These are phyloP conservation scores for Galbula dea DNA, from an alignment of 2,113 vertebrate species.

Conservation along the genomic window DNA sequence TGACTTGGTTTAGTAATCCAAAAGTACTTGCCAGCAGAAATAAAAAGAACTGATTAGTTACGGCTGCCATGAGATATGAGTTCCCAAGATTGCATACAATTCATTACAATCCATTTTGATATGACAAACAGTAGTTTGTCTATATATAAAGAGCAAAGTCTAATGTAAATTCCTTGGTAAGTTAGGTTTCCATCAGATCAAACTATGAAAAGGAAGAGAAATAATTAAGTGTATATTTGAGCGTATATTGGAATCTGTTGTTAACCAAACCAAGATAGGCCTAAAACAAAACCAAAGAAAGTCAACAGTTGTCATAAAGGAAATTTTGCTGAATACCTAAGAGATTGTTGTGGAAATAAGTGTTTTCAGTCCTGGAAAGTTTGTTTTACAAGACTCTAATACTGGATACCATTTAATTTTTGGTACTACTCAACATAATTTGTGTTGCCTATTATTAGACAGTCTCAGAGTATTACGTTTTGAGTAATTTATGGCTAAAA, in stretches of 20 bases:
- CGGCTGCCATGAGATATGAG: background rate
- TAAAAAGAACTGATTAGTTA: background rate
- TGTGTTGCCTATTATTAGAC: background rate
- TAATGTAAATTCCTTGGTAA: background rate
- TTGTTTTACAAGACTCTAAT: background rate
- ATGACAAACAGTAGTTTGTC: background rate
- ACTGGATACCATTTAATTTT: background rate
- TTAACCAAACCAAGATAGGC: background rate
- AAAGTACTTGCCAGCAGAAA: background rate
- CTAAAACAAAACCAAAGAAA: background rate
- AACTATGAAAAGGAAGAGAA: background rate
- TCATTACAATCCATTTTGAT: background rate
- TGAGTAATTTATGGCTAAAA: background rate
- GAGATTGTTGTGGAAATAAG: background rate
- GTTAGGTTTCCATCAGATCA: background rate
- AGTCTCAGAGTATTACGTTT: background rate
- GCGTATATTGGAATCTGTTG: background rate
- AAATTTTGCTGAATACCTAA: background rate
- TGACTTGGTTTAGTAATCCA: background rate
- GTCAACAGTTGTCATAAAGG: background rate
- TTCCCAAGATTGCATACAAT: background rate
- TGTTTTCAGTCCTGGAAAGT: background rate
- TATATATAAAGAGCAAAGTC: background rate
- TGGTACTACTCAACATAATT: background rate
- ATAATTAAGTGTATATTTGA: background rate